Percentiles rank a stretch among this genome's conserved stretches.
phyloP scores from a whole-genome alignment of 2,113 vertebrate species.

The Daubentonia madagascariensis region DNA sequence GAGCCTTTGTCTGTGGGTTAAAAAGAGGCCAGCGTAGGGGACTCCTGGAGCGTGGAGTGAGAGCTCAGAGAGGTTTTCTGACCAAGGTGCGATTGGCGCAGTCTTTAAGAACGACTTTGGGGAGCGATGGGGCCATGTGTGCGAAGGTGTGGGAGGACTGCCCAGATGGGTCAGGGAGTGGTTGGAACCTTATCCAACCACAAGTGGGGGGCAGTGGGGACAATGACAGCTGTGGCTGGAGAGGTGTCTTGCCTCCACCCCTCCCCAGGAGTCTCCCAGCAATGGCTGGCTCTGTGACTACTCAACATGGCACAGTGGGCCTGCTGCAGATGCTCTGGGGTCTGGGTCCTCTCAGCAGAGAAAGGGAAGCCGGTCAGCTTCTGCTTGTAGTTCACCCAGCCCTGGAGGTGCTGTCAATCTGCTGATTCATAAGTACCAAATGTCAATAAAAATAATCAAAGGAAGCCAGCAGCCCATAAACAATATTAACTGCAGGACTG shows the following conservation, averaged over 20 bases:
- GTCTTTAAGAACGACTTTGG: not conserved
- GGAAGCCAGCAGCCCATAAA: conserved; percentile 76
- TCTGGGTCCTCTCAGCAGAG: not conserved
- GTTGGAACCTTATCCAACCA: accelerated
- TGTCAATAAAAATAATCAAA: conserved; percentile 80
- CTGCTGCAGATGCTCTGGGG: not conserved
- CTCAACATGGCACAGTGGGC: not conserved
- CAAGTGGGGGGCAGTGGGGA: not conserved
- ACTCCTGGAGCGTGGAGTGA: not conserved
- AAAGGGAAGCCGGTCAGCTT: conserved; percentile 17
- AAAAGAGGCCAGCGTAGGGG: not conserved
- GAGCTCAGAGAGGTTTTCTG: not conserved
- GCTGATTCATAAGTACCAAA: conserved; percentile 61
- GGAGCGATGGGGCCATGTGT: not conserved
- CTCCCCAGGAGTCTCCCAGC: not conserved
- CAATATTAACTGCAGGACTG: conserved; percentile 59
- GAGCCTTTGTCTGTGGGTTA: not conserved
- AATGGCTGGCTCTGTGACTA: not conserved
- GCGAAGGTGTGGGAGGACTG: not conserved
- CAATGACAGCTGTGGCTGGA: not conserved
- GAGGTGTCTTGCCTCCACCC: accelerated
- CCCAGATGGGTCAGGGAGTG: accelerated
- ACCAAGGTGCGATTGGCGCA: too few relatives aligned
- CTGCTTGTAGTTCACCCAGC: not conserved
- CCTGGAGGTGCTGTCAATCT: conserved; percentile 37